Conservation (phyloP, 1,140 invertebrate species). For the Vanessa atalanta region DNA sequence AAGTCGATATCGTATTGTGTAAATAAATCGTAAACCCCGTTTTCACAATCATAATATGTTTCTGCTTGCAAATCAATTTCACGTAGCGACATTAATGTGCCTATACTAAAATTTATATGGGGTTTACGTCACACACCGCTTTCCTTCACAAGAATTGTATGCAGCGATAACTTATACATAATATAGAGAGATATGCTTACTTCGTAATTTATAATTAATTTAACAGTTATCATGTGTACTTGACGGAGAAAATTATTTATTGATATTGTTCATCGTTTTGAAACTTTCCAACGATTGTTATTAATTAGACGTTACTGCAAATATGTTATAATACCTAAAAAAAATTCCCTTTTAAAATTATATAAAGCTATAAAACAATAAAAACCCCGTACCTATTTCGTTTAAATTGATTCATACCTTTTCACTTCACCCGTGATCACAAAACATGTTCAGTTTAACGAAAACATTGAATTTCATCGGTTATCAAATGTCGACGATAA, state of each 20-base stretch:
- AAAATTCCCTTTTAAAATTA: neutral
- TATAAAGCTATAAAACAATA: constrained; percentile 1
- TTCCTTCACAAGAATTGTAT: constrained; percentile 66
- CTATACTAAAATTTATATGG: constrained; percentile 80
- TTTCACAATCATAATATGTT: constrained; percentile 81
- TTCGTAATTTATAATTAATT: neutral
- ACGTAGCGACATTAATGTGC: constrained; percentile 79
- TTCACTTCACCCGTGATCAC: constrained; percentile 26
- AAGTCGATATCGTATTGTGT: constrained; percentile 74
- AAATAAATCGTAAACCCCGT: constrained; percentile 81
- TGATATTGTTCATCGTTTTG: neutral
- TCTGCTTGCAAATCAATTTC: constrained; percentile 80
- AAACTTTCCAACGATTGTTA: neutral
- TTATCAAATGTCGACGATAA: constrained; percentile 29
- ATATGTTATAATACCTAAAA: no score
- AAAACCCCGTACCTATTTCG: constrained; percentile 16
- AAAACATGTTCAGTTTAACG: constrained; percentile 27
- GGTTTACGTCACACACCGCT: constrained; percentile 71
- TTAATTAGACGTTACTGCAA: no score
- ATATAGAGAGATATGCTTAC: neutral
- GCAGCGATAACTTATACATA: constrained; percentile 52
- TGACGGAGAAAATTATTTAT: neutral
- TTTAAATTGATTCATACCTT: constrained; percentile 29
- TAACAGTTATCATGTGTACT: neutral
- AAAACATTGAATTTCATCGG: constrained; percentile 40